phyloP scores from a whole-genome alignment of 2,888 invertebrate species.

The Anthrax anthrax region DNA sequence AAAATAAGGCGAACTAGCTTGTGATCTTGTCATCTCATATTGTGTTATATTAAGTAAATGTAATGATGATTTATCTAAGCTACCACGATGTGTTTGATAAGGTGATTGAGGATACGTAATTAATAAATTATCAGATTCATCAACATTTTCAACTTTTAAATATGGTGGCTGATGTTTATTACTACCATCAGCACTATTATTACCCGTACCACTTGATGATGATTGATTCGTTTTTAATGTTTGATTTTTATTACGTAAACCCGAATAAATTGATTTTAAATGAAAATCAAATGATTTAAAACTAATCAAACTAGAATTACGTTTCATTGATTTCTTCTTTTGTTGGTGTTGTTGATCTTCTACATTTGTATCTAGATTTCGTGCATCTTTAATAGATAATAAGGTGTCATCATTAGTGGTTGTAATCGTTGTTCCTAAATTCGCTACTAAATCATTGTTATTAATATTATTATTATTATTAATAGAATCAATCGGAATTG shows the following conservation, averaged over 20 bases:
- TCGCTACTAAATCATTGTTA: constrained; percentile 8
- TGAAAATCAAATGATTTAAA: constrained; percentile 34
- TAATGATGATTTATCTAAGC: constrained; percentile 22
- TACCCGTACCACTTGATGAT: neutral
- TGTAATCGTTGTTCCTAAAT: constrained; percentile 7
- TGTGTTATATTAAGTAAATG: constrained; percentile 22
- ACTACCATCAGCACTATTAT: constrained; percentile 10
- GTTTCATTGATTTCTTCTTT: constrained; percentile 13
- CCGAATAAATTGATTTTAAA: constrained; percentile 31
- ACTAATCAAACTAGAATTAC: constrained; percentile 23
- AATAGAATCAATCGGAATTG: constrained; percentile 25
- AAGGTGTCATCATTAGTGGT: neutral
- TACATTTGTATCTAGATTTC: constrained; percentile 1
- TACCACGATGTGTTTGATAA: constrained; percentile 25
- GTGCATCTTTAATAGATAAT: neutral
- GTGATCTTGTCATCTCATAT: constrained; percentile 20
- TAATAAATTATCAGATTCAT: constrained; percentile 25
- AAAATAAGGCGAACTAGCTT: constrained; percentile 27
- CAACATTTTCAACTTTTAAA: constrained; percentile 28
- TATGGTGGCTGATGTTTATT: constrained; percentile 26
- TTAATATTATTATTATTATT: constrained; percentile 20
- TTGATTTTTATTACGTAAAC: constrained; percentile 21
- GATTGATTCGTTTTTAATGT: constrained; percentile 1
- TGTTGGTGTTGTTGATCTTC: neutral
- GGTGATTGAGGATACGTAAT: constrained; percentile 28